Conservation (phyloP, 2,888 invertebrate genomes). For the Linyphia triangularis region DNA sequence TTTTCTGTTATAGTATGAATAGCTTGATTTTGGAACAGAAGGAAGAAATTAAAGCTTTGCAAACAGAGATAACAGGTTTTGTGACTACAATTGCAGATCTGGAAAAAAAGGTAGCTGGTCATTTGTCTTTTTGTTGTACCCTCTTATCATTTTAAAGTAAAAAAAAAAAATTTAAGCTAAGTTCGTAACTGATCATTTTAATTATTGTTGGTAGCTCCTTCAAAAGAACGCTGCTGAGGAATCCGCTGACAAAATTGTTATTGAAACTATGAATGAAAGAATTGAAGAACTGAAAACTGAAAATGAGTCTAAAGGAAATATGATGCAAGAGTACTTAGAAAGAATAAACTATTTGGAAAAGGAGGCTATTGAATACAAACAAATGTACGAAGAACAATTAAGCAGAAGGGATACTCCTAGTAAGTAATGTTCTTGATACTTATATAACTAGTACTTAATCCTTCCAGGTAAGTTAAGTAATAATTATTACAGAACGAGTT, state of each 20-base stretch:
- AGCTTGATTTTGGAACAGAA: neutral
- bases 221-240: neutral
- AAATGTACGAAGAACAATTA: neutral
- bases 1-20: neutral
- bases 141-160: neutral
- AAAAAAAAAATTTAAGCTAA: too few relatives aligned
- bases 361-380: neutral
- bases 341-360: too few relatives aligned
- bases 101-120: neutral
- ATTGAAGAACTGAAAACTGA: too few relatives aligned
- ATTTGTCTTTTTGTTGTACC: neutral
- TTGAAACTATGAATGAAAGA: neutral
- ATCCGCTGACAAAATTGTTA: neutral
- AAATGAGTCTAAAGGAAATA: neutral
- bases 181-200: too few relatives aligned
- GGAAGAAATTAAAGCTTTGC: neutral
- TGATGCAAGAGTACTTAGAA: neutral
- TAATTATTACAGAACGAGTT: too few relatives aligned
- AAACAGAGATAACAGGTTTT: neutral
- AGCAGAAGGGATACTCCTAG: neutral
- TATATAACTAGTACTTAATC: too few relatives aligned
- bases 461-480: too few relatives aligned
- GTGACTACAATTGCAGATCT: neutral
- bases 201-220: too few relatives aligned
- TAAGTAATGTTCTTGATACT: conserved; percentile 1